Conservation (phyloP, 2,888 invertebrate species). For the Calameuta idolon region DNA sequence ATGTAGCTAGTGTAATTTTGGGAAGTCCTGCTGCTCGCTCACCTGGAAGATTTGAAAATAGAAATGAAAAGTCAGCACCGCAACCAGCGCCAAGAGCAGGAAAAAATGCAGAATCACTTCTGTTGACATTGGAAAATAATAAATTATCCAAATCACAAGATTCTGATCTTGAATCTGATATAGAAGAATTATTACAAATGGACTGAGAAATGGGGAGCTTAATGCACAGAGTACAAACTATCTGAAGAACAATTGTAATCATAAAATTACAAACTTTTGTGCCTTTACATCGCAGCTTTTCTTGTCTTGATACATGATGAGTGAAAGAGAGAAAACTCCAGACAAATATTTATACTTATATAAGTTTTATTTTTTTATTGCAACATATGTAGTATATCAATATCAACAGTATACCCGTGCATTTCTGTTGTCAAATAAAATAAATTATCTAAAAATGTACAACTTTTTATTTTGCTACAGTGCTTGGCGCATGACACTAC, state of each 20-base stretch:
- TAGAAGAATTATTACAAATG: conserved; percentile 54
- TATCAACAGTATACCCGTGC: background rate
- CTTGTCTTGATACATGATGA: background rate
- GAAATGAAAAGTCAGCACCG: conserved; percentile 24
- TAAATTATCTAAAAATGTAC: background rate
- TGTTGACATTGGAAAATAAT: background rate
- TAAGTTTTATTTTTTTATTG: background rate
- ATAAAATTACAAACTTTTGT: background rate
- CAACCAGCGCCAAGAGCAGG: conserved; percentile 48
- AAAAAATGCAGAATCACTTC: conserved; percentile 25
- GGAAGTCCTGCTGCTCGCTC: conserved; percentile 26
- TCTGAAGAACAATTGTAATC: background rate
- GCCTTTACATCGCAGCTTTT: background rate
- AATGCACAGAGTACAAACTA: background rate
- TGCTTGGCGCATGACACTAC: background rate
- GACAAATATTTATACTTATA: background rate
- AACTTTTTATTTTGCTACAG: background rate
- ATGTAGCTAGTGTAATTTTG: conserved; percentile 27
- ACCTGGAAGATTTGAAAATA: background rate
- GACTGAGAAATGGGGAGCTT: conserved; percentile 27
- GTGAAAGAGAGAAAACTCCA: background rate
- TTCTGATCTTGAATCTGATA: conserved; percentile 55
- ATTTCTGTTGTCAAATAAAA: background rate
- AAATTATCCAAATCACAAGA: conserved; percentile 39
- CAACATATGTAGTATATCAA: background rate